Evolutionary conservation across 1,140 invertebrate species (phyloP), one percentile per base, ranked within the genome.

Genomic region (Drosophila pallidifrons): DNA sequence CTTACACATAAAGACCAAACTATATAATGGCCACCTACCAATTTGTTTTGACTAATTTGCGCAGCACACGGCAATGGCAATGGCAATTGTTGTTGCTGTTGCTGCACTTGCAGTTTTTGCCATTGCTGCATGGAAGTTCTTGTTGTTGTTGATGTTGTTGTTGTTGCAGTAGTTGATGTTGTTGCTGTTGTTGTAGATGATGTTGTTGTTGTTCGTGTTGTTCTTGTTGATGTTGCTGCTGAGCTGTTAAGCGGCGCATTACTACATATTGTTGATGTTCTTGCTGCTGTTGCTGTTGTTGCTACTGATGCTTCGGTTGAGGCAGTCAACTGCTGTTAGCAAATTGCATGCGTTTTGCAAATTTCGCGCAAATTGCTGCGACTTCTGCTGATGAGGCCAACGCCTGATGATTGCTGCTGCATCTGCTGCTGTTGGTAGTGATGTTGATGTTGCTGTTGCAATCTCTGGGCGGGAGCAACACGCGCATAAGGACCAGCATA

Each of bases 261-360:
- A 69, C 75, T 75, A 75, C 66, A 61, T 75, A 66, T 75, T 75
- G 81, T 79, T 81, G 77, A 49, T 58, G 61, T 32, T 63, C 57
- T 57, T 72, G 66, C 30, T 75, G 60, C 30, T 71, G 46, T n/a
- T 65, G n/a, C 13, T 61, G 69, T 55, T 74, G 57, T 45, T 71
- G 58, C 10, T 58, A 52, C 10, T 43, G 35, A 13, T 77, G 63
- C 28, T 60, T 58, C 64, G 64, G 75, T 78, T 58, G 85, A 67
- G 70, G 75, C 81, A 83, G 75, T 75, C 76, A 87, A 82, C 83
- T 79, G 82, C 66, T 86, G 82, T 88, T 86, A 86, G 76, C 83
- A 86, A 88, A 82, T 88, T 63, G 82, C 70, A 66, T 65, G 66
- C 45, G 68, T 78, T 76, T 81, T 87, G 46, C 81, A 73, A 63